These are phyloP conservation scores for Monarcha castaneiventris DNA, from an alignment of 2,113 vertebrate species.

Conservation along the genomic window DNA sequence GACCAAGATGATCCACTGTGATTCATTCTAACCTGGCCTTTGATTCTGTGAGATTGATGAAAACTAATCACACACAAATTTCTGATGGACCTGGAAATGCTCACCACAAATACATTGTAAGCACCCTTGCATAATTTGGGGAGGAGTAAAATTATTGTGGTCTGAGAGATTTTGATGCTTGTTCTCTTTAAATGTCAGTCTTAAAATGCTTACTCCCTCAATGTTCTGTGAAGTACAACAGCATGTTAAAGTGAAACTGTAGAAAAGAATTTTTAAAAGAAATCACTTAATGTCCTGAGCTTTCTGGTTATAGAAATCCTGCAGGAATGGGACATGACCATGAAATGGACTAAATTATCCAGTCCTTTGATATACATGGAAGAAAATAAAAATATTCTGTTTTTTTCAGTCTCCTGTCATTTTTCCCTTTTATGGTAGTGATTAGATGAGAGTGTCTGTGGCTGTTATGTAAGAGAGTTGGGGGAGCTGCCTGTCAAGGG, in stretches of 20 bases:
- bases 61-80: neutral
- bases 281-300: neutral
- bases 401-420: neutral
- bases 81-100: neutral
- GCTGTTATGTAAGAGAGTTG: neutral
- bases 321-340: fast-evolving
- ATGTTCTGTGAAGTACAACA: neutral
- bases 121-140: neutral
- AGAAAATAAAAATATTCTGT: neutral
- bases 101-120: neutral
- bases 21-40: neutral
- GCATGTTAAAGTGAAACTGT: neutral
- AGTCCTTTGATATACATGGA: neutral
- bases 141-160: neutral
- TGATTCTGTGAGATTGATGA: neutral
- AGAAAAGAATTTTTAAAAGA: neutral
- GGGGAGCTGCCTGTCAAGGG: neutral
- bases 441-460: neutral
- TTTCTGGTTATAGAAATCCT: neutral
- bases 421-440: neutral
- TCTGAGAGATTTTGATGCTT: neutral
- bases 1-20: neutral
- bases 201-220: neutral
- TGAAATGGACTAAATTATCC: neutral
- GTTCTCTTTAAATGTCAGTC: neutral